Percentiles rank a stretch among this genome's conserved stretches.
Conservation (phyloP, 2,113 vertebrate genomes). For the Laterallus jamaicensis region DNA sequence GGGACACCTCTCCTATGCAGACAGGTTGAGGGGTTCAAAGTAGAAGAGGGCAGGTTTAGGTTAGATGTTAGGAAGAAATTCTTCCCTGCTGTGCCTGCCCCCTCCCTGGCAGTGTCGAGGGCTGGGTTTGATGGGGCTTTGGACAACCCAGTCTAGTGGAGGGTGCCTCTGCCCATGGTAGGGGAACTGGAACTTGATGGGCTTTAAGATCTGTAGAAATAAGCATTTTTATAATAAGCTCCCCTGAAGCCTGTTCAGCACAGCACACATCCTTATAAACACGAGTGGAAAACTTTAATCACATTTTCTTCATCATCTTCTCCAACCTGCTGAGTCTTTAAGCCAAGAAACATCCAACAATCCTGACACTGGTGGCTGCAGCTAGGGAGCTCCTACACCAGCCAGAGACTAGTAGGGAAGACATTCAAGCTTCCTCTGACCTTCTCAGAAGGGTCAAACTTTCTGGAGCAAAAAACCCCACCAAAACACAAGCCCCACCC, state of each 20-base stretch:
- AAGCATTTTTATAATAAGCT: not conserved
- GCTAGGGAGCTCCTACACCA: not conserved
- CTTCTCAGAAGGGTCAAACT: not conserved
- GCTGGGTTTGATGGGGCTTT: no score
- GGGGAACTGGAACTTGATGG: no score
- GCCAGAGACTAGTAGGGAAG: not conserved
- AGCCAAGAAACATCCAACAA: not conserved
- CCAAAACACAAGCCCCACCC: no score
- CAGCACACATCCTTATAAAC: not conserved
- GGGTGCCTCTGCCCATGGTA: no score
- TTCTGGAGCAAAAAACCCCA: no score
- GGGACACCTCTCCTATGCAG: no score
- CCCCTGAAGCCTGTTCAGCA: not conserved
- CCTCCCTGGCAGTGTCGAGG: no score
- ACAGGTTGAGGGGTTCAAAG: no score
- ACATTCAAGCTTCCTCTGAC: not conserved
- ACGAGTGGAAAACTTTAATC: not conserved
- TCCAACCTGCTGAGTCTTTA: not conserved
- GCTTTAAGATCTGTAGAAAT: not conserved
- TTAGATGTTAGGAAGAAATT: no score
- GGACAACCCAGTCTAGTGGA: no score
- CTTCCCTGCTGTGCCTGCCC: no score
- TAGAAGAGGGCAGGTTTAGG: no score
- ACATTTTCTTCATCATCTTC: not conserved
- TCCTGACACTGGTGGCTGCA: not conserved